Evolutionary conservation across 2,113 vertebrate genomes (phyloP).

Genomic region (Pithys albifrons): DNA sequence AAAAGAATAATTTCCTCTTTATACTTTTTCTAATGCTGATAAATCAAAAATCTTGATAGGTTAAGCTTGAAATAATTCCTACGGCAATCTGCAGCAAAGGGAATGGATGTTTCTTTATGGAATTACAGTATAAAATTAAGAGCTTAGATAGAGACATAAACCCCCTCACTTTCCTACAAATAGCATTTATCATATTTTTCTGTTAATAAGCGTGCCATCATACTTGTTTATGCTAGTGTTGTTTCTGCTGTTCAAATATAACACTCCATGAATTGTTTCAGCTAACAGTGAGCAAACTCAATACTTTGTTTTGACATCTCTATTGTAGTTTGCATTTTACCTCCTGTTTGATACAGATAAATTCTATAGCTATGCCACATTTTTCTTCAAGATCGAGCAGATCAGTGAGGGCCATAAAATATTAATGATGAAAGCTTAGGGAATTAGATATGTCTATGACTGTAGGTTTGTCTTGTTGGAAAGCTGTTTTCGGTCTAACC

Average conservation of each 20-base stretch:
- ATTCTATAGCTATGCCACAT: conserved; percentile 65
- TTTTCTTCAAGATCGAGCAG: conserved; percentile 75
- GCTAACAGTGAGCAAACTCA: conserved; percentile 17
- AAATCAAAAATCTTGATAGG: not conserved
- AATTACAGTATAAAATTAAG: not conserved
- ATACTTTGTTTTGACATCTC: conserved; percentile 9
- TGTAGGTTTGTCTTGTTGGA: conserved; percentile 59
- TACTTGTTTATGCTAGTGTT: not conserved
- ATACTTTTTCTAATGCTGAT: not conserved
- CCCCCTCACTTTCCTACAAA: not conserved
- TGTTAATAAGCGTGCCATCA: not conserved
- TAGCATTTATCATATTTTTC: not conserved
- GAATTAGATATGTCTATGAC: conserved; percentile 65
- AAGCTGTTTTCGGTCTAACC: conserved; percentile 35
- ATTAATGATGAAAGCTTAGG: conserved; percentile 80
- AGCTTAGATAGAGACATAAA: not conserved
- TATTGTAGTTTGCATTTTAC: conserved; percentile 44
- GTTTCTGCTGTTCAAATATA: not conserved
- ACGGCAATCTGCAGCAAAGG: not conserved
- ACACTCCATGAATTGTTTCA: not conserved
- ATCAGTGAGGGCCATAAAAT: conserved; percentile 79
- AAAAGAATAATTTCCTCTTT: not conserved
- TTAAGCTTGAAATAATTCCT: not conserved
- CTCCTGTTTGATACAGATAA: conserved; percentile 25
- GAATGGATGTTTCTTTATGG: not conserved